These are phyloP conservation scores for Mohoua ochrocephala DNA, from an alignment of 2,113 vertebrate species.

Conservation along the genomic window DNA sequence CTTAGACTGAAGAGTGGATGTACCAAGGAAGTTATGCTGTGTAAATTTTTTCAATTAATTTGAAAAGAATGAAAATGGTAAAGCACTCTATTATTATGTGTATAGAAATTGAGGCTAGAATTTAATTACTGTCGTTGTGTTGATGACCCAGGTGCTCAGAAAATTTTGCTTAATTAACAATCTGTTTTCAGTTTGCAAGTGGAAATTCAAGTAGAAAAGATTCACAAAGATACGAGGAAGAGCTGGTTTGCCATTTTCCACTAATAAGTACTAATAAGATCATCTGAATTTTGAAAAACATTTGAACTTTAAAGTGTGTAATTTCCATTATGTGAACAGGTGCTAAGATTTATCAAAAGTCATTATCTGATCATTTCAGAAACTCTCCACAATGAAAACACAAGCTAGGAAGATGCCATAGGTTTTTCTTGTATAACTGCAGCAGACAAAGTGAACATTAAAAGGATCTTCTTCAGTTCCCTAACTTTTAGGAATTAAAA, in stretches of 20 bases:
- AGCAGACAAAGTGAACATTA: neutral
- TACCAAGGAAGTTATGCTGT: neutral
- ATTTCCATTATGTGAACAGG: conserved; percentile 23
- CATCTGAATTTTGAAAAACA: conserved; percentile 33
- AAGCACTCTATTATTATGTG: neutral
- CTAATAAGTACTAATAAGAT: conserved; percentile 37
- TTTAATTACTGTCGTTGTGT: neutral
- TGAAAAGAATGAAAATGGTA: conserved; percentile 14
- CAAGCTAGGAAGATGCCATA: neutral
- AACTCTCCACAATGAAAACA: conserved; percentile 25
- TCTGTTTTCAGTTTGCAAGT: conserved; percentile 7
- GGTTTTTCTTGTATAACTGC: neutral
- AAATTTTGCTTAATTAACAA: conserved; percentile 44
- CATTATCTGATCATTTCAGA: conserved; percentile 48
- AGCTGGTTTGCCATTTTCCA: neutral
- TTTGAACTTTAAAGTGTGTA: conserved; percentile 50
- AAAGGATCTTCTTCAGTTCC: neutral
- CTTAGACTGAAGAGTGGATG: neutral
- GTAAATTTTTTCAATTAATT: conserved; percentile 44
- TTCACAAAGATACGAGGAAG: neutral
- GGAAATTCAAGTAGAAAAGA: conserved; percentile 29
- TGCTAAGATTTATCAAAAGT: conserved; percentile 19
- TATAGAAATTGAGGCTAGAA: conserved; percentile 36
- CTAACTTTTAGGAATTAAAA: neutral
- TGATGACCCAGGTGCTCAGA: conserved; percentile 25